Percentiles rank a stretch among this genome's conserved stretches.
Evolutionary conservation across 2,888 invertebrate genomes (phyloP).

Genomic region (Lochmaea crataegi): DNA sequence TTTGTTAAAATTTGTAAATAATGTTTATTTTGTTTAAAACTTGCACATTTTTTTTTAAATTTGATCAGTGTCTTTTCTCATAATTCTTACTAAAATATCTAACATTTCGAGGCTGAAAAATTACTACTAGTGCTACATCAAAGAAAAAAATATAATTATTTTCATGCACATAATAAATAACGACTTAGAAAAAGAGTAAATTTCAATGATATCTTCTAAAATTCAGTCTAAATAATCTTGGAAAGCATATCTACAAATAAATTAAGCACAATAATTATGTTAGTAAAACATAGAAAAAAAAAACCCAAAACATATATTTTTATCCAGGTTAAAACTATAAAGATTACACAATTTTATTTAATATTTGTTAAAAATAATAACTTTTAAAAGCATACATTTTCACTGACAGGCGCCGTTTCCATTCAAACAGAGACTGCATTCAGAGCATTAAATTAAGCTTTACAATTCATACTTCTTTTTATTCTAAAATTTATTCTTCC

Average conservation of each 20-base stretch:
- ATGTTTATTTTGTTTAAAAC: too few species aligned
- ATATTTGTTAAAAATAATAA: too few species aligned
- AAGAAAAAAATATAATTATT: slow-evolving; percentile 25
- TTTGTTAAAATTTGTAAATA: too few species aligned
- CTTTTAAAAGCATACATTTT: too few species aligned
- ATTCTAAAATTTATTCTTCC: too few species aligned
- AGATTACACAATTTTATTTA: too few species aligned
- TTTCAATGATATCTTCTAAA: slow-evolving; percentile 27
- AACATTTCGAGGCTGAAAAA: slow-evolving; percentile 25
- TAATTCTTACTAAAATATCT: slow-evolving; percentile 10
- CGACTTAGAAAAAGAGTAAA: slow-evolving; percentile 15
- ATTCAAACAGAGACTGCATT: too few species aligned
- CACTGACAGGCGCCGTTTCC: too few species aligned
- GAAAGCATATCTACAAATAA: slow-evolving; percentile 33
- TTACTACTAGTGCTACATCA: slow-evolving; percentile 33
- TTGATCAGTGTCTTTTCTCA: background rate
- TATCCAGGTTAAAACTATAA: background rate
- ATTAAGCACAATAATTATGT: slow-evolving; percentile 25
- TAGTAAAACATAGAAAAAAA: slow-evolving; percentile 22
- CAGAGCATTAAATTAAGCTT: too few species aligned
- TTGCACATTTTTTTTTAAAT: too few species aligned
- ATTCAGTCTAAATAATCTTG: slow-evolving; percentile 30
- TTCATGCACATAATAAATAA: slow-evolving; percentile 23
- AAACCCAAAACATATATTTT: slow-evolving; percentile 16
- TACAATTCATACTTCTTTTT: too few species aligned